Evolutionary conservation across 2,888 invertebrate genomes (phyloP).

Genomic region (Arge pagana): DNA sequence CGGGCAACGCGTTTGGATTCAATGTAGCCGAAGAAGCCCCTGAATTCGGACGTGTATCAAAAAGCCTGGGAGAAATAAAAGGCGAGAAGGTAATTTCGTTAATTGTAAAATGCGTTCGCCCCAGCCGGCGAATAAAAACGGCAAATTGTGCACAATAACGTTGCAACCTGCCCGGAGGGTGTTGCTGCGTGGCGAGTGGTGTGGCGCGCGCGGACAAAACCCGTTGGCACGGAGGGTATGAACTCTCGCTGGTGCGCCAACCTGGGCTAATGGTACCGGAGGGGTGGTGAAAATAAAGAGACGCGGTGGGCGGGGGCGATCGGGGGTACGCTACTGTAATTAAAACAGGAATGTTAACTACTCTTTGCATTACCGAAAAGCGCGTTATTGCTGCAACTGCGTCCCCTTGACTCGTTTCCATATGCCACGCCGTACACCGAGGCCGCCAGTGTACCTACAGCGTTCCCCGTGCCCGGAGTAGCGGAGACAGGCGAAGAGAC

Average conservation of each 20-base stretch:
- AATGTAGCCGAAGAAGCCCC: too few species aligned
- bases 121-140: conserved; percentile 23
- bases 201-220: too few species aligned
- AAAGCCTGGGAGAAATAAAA: too few species aligned
- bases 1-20: too few species aligned
- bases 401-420: conserved; percentile 17
- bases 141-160: background rate
- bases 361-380: conserved; percentile 56
- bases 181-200: too few species aligned
- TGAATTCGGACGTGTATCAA: too few species aligned
- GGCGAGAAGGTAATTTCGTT: conserved; percentile 41
- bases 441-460: background rate
- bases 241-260: conserved; percentile 26
- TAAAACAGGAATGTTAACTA: conserved; percentile 58
- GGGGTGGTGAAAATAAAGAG: conserved; percentile 46
- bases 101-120: conserved; percentile 37
- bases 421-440: conserved; percentile 3
- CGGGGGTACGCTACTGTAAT: conserved; percentile 46
- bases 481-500: background rate
- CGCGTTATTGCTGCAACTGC: conserved; percentile 42
- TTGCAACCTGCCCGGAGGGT: background rate
- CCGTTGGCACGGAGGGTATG: conserved; percentile 14
- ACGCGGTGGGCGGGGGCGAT: conserved; percentile 28
- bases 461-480: too few species aligned
- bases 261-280: conserved; percentile 45